These are phyloP conservation scores for human (Homo sapiens) DNA, from an alignment of 2,113 vertebrate genomes.

Conservation along the genomic window DNA sequence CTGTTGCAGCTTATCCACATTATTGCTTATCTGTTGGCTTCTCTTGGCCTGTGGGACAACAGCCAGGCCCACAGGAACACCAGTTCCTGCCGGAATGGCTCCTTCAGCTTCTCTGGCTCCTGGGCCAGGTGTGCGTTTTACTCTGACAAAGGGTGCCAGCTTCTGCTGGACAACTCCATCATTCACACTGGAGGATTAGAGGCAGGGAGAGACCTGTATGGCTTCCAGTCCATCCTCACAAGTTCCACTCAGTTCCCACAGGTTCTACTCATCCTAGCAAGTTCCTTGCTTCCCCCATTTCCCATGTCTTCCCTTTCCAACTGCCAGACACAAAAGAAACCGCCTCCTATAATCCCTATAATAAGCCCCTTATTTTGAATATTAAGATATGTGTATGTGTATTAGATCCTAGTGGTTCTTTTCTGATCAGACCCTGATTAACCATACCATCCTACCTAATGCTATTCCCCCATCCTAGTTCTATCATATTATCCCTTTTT, in stretches of 20 bases:
- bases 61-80: not conserved
- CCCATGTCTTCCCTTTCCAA: not conserved
- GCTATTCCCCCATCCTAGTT: not conserved
- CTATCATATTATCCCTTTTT: not conserved
- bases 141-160: not conserved
- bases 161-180: fast-evolving
- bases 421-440: not conserved
- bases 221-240: not conserved
- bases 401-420: not conserved
- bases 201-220: not conserved
- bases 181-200: not conserved
- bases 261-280: not conserved
- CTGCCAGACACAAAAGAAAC: not conserved
- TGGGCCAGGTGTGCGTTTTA: not conserved
- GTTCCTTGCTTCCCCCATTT: not conserved
- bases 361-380: not conserved
- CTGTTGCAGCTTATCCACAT: not conserved
- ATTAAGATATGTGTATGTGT: not conserved
- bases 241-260: not conserved
- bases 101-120: not conserved
- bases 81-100: not conserved
- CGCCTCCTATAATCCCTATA: not conserved
- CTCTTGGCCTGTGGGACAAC: not conserved
- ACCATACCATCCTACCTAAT: not conserved
- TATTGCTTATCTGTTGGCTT: not conserved